phyloP scores from a whole-genome alignment of 2,888 invertebrate genomes.

The Hirtodrosophila confusa region DNA sequence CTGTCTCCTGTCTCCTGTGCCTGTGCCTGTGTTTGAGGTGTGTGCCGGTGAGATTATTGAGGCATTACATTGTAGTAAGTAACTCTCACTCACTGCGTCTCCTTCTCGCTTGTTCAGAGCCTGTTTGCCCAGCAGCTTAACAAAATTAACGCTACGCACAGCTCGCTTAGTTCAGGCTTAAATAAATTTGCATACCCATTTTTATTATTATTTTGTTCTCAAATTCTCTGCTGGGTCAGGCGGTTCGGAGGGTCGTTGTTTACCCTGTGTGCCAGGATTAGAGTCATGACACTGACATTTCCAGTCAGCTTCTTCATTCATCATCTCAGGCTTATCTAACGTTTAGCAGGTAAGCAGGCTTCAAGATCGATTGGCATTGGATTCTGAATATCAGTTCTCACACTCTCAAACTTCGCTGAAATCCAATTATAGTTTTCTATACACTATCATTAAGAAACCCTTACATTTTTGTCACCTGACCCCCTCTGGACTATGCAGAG shows the following conservation, averaged over 20 bases:
- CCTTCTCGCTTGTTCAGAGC: slow-evolving; percentile 1
- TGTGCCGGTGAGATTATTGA: slow-evolving; percentile 70
- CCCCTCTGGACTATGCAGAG: background rate
- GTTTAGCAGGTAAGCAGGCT: slow-evolving; percentile 33
- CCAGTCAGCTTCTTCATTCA: slow-evolving; percentile 56
- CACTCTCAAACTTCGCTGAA: slow-evolving; percentile 9
- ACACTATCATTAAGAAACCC: slow-evolving; percentile 33
- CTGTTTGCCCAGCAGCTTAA: slow-evolving; percentile 71
- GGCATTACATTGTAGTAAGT: slow-evolving; percentile 71
- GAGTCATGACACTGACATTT: slow-evolving; percentile 59
- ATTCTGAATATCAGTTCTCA: slow-evolving; percentile 36
- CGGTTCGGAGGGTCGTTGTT: slow-evolving; percentile 33
- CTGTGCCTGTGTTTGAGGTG: slow-evolving; percentile 47
- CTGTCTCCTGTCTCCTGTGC: slow-evolving; percentile 28
- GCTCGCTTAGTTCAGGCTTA: slow-evolving; percentile 68
- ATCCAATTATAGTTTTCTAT: slow-evolving; percentile 10
- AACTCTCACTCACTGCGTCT: slow-evolving; percentile 27
- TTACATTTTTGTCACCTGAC: slow-evolving; percentile 33
- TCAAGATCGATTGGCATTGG: slow-evolving; percentile 43
- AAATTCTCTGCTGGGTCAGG: background rate
- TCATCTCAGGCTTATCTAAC: slow-evolving; percentile 53
- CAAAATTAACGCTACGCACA: slow-evolving; percentile 59
- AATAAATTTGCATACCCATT: slow-evolving; percentile 74
- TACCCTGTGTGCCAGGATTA: slow-evolving; percentile 57
- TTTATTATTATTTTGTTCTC: slow-evolving; percentile 18